Evolutionary conservation across 2,797 vertebrate species (phyloP).

Genomic region (Cebuella pygmaea): DNA sequence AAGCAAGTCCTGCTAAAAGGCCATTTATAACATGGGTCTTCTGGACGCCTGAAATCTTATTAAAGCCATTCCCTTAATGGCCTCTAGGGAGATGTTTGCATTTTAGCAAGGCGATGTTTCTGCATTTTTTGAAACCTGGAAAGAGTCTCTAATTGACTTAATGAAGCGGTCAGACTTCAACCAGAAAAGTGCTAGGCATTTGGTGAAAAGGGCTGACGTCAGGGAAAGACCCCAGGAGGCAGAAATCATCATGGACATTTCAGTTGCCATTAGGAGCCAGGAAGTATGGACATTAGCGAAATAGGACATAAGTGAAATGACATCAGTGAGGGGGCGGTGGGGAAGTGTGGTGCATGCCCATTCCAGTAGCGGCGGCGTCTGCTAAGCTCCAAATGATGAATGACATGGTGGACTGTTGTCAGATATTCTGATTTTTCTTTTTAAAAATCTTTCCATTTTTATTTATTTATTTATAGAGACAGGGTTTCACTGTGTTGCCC

Average conservation of each 20-base stretch:
- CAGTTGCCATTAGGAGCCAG: not conserved
- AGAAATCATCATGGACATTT: not conserved
- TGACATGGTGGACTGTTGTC: not conserved
- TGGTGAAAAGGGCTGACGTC: not conserved
- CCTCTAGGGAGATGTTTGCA: slow-evolving; percentile 4
- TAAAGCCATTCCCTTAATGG: not conserved
- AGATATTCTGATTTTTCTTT: too few species aligned
- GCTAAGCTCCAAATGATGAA: not conserved
- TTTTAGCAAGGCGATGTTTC: not conserved
- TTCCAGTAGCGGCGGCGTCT: not conserved
- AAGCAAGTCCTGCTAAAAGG: not conserved
- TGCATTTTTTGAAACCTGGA: not conserved
- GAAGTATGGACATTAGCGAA: not conserved
- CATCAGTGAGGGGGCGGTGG: not conserved
- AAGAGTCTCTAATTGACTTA: not conserved
- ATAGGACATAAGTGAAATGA: too few species aligned
- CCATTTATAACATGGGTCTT: slow-evolving; percentile 36
- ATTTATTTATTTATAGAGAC: too few species aligned
- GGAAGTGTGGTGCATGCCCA: rapidly evolving
- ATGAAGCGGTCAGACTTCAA: not conserved
- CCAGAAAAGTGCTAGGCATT: not conserved
- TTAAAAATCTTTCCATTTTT: too few species aligned
- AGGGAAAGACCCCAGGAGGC: not conserved
- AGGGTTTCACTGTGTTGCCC: too few species aligned
- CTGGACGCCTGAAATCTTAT: not conserved